phyloP scores from a whole-genome alignment of 2,797 vertebrate genomes.

The Epinephelus awoara region DNA sequence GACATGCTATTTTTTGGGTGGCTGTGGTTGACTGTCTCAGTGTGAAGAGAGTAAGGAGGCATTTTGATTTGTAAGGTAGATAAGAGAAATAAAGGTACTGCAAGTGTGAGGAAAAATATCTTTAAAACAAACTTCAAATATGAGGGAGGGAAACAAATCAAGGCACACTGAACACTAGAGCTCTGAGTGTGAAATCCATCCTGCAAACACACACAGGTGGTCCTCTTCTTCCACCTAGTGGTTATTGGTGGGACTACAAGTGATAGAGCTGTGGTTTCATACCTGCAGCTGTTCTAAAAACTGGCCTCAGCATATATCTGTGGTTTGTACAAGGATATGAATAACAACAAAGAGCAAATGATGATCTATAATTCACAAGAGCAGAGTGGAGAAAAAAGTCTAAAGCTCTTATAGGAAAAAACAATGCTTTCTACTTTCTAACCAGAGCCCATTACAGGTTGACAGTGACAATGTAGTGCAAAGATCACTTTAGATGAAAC shows the following conservation, averaged over 20 bases:
- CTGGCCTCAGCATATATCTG: not conserved
- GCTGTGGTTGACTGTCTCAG: not conserved
- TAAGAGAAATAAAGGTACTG: not conserved
- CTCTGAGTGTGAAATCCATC: not conserved
- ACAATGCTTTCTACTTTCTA: not conserved
- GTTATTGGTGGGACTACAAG: constrained; percentile 16
- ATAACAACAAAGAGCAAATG: not conserved
- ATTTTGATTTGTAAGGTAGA: not conserved
- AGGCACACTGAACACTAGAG: not conserved
- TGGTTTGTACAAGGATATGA: not conserved
- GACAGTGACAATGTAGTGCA: not conserved
- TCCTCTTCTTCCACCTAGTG: constrained; percentile 73
- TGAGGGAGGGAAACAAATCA: not conserved
- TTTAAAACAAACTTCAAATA: not conserved
- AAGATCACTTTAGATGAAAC: not conserved
- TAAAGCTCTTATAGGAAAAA: no score
- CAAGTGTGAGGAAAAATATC: no score
- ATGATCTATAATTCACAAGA: not conserved
- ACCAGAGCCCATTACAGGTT: not conserved
- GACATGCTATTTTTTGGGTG: not conserved
- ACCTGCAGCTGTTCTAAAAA: constrained; percentile 5
- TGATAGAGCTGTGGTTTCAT: not conserved
- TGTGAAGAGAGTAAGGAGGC: not conserved
- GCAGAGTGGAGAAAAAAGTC: no score
- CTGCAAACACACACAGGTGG: constrained; percentile 2